Evolutionary conservation across 2,888 invertebrate species (phyloP).

Genomic region (Argyresthia albistria): DNA sequence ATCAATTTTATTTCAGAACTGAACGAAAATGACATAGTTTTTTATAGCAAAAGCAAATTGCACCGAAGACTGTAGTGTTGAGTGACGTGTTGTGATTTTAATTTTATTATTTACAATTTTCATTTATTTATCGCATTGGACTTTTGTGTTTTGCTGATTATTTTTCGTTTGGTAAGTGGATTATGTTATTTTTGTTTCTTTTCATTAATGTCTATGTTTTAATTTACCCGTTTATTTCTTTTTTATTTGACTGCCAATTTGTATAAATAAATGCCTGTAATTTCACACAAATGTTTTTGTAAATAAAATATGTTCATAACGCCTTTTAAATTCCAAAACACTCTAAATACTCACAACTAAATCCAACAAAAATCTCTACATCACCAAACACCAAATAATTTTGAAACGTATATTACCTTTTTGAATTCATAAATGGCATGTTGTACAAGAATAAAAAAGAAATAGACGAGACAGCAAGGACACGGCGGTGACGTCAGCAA

Average conservation of each 20-base stretch:
- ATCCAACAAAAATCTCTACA: neutral
- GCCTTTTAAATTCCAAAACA: neutral
- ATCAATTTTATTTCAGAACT: constrained; percentile 38
- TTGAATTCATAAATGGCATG: neutral
- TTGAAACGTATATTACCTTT: neutral
- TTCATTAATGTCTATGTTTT: constrained; percentile 14
- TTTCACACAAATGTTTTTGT: too few species aligned
- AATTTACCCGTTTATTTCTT: constrained; percentile 9
- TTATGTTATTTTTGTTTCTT: constrained; percentile 24
- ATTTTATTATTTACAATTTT: constrained; percentile 12
- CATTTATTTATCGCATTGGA: constrained; percentile 35
- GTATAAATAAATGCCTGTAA: too few species aligned
- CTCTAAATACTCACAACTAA: neutral
- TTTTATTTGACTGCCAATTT: neutral
- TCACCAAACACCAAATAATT: neutral
- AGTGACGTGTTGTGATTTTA: constrained; percentile 61
- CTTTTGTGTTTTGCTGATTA: constrained; percentile 48
- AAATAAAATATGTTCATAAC: too few species aligned
- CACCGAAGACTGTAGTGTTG: constrained; percentile 49
- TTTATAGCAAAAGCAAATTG: constrained; percentile 28
- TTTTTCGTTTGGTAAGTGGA: constrained; percentile 52
- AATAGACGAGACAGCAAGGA: constrained; percentile 30
- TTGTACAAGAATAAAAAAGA: neutral
- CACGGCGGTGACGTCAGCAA: constrained; percentile 67
- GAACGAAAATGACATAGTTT: constrained; percentile 41